Base-by-base conservation (phyloP, 2,888 invertebrate genomes). In the Agriopis aurantiaria region DNA sequence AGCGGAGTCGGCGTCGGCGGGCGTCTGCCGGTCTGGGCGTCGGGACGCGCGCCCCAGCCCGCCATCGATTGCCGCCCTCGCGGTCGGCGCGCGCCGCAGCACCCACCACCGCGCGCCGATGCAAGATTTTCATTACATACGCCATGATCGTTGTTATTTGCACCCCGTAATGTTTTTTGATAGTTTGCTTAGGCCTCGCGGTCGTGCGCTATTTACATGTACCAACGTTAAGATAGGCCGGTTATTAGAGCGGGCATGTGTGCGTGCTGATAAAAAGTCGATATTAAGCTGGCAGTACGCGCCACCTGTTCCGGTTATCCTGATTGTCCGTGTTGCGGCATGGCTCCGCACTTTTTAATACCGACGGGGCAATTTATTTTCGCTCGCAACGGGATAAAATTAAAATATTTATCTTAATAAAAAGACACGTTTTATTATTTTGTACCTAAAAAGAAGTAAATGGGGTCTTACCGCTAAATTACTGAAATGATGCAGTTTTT, bases 11-110 rank as follows among this genome's bases (percentile, higher is more conserved):
- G 87, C 92, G 86, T 94, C 95, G 84, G 92, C 91, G 90, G 95
- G 93, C 95, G 95, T 95, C 95, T 95, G 95, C 91, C 91, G 93
- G 95, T 95, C 95, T 93, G 89, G 94, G 93, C 95, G 95, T 95
- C 95, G 95, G 90, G 95, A 91, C 94, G 91, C 91, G 88, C 91
- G 88, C 86, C 89, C 91, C 91, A 91, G 89, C 92, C 90, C 92
- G 92, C 91, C 95, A 95, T 95, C 95, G 91, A 91, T 91, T 90
- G 88, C 89, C 89, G 86, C 88, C 92, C 95, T 91, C 91, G 88
- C 89, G 83, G 87, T 81, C 90, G 87, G 89, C 91, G 90, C 91
- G 89, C 92, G 91, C 91, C 92, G 92, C 89, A 85, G 85, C 69
- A 73, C 92, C 57, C 65, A 65, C 69, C 69, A 60, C 65, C 65